Evolutionary conservation across 2,797 vertebrate species (phyloP), one percentile per base, ranked within the genome.

Genomic region (Siniperca scherzeri): DNA sequence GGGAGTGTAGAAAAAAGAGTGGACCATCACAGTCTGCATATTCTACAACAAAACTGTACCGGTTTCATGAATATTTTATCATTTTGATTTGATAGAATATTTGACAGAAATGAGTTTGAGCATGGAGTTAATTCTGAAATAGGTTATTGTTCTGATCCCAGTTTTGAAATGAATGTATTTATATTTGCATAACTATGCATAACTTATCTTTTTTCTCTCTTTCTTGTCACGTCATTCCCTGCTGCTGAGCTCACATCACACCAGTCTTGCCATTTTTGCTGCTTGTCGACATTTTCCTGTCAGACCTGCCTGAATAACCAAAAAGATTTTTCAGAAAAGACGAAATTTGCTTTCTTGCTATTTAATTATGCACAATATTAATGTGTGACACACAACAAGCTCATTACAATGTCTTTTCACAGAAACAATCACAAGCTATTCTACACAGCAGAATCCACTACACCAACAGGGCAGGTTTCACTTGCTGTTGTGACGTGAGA

Each of bases 241-340:
- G 78, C 78, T 85, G 70, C 79, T 83, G 87, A 88, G 68, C 46
- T 83, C 82, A 78, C 55, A n/a, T 67, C 66, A 60, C 62, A 68
- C 64, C 52, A 44, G 46, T 46, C 19, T 16, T 59, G 6, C 16
- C 1, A 48, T 16, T 48, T 48, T 60, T 71, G 13, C 30, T 61
- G 14, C 48, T 33, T 62, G 14, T 25, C 36, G 4, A 75, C 21
- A 38, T 30, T 40, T 61, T 52, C 21, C 53, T 64, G 60, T 55
- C 50, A 56, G 36, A 70, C 6, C 19, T 59, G 22, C 44, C 13
- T n/a, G 3, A 70, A 40, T 40, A 7, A 57, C 11, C 8, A 64
- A 3, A 84, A 42, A 25, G 4, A 44, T 57, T 62, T 22, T 50
- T 7, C 14, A 62, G 2, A 46, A 57, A 38, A 72, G 17, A 67